Base-by-base conservation (phyloP, 2,888 invertebrate species). In the Sinotaia quadrata region DNA sequence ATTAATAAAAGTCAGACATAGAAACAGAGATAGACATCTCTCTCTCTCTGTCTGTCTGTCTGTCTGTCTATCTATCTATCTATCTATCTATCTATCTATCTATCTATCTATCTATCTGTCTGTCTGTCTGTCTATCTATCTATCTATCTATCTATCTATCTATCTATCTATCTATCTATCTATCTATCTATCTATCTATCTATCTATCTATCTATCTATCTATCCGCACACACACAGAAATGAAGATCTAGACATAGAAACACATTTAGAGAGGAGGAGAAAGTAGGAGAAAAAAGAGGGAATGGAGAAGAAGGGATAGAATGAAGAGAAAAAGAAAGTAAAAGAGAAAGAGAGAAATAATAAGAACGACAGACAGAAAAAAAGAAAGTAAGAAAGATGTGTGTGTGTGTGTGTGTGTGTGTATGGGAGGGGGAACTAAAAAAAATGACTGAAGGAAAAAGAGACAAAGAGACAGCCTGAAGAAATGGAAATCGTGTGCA, bases 141-240 rank as follows among this genome's bases (percentile, higher is more conserved):
- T n/a, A n/a, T 52, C 12, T 52, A 8, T 52, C 4, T 12, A 24
- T n/a, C 33, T 57, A 21, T 33, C 33, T 57, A 4, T 57, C 33
- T 57, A 21, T 4, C 31, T 31, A 21, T 18, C 33, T 57, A 10
- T 24, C 31, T 34, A 1, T 34, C 33, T 57, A 24, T 57, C 31
- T 41, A 41, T 41, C 41, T 41, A 41, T 41, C 41, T 41, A 41
- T 41, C 41, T 41, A 41, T 41, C 41, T 41, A 41, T 41, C 41
- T 41, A 41, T 41, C 41, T 41, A 41, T 41, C 41, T 41, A 41
- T 41, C 41, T 41, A 41, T 41, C 41, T 41, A 41, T 41, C 41
- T 41, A 41, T 41, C 41, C 18, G 18, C 18, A 41, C 18, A 10
- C 18, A 41, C 18, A 41, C 10, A 18, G 41, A 18, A 41, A 41